Evolutionary conservation across 2,797 vertebrate species (phyloP).

Genomic region (Todus mexicanus): DNA sequence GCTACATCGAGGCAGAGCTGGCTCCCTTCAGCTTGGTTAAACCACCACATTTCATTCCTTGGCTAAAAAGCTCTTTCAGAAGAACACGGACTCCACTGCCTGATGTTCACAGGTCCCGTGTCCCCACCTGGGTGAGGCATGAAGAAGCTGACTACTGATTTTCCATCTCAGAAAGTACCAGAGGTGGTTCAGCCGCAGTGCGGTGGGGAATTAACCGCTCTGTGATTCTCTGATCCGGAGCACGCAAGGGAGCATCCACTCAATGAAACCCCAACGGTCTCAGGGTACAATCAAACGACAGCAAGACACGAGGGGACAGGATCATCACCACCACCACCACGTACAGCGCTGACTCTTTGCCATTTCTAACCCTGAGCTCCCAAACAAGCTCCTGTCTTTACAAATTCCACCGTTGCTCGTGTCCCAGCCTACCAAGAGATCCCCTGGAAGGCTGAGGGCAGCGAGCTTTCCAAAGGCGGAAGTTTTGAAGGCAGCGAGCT

Average conservation of each 20-base stretch:
- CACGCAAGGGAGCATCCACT: neutral
- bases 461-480: accelerated
- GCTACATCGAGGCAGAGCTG: neutral
- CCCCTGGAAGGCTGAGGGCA: neutral
- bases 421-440: neutral
- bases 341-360: accelerated
- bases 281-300: neutral
- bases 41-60: neutral
- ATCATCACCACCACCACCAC: accelerated
- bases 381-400: neutral
- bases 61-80: neutral
- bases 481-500: accelerated
- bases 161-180: accelerated
- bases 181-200: neutral
- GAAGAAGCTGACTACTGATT: neutral
- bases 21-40: neutral
- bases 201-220: neutral
- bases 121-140: neutral
- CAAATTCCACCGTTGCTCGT: neutral
- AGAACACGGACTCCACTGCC: accelerated
- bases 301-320: neutral
- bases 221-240: too few relatives aligned
- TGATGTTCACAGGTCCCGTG: neutral
- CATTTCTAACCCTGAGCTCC: neutral
- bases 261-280: neutral